Evolutionary conservation across 2,888 invertebrate genomes (phyloP), one percentile per base, ranked within the genome.

Genomic region (Cerceris rybyensis): DNA sequence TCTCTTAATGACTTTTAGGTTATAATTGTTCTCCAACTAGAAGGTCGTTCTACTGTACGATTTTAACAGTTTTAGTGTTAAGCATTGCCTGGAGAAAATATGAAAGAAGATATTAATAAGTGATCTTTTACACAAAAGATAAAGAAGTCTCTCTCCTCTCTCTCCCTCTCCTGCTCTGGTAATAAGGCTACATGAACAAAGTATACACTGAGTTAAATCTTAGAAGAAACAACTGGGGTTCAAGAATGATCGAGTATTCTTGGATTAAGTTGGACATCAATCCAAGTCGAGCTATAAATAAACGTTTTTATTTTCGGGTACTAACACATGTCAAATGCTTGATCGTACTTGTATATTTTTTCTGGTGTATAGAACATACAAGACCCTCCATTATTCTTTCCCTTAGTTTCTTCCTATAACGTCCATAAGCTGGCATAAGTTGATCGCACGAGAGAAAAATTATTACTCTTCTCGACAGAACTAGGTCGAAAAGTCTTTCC

Each of bases 221-320:
- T 78, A 70, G 67, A 69, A 69, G 74, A n/a, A 84, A 78, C 64
- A 77, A 74, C 73, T 28, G 46, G 61, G 70, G 52, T 39, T 72
- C 72, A 42, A 50, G 69, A 71, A 72, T 74, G 75, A 83, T 81
- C 75, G 72, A 76, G 66, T 70, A 67, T 60, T 67, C 55, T 61
- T 55, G 67, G 65, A 78, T 78, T 76, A 70, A 76, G 61, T 52
- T 64, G 28, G 52, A 63, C 74, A 65, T 81, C 70, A 70, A 74
- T 78, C 70, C 39, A 55, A 64, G 55, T 69, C 60, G 52, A 14
- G 57, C 46, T 28, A 70, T 76, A 79, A 81, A 81, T 76, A 78
- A 81, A 49, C 71, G 66, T 79, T 71, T 58, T 65, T 28, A 28
- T 28, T 64, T 58, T 73, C 65, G 59, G 66, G 11, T 64, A 9